A percentile compares a stretch with the other conserved stretches of the same genome.
Evolutionary conservation across 2,113 vertebrate species (phyloP).

Genomic region (Laterallus jamaicensis): DNA sequence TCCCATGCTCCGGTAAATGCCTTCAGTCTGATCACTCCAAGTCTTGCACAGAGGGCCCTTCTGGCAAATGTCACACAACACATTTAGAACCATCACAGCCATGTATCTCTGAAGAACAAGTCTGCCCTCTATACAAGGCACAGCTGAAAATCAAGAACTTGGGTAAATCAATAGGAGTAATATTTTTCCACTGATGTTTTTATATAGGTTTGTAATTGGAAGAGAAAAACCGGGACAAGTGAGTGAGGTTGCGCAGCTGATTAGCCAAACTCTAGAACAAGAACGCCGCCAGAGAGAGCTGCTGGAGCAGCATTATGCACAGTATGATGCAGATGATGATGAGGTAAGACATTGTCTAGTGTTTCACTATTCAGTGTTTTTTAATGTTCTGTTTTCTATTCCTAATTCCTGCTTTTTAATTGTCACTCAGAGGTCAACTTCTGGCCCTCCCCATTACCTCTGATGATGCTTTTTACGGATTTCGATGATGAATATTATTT

Average conservation of each 20-base stretch:
- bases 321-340: conserved; percentile 95
- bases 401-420: background rate
- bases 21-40: background rate
- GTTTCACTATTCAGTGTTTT: background rate
- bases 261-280: conserved; percentile 97
- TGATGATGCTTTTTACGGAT: background rate
- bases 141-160: background rate
- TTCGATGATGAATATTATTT: background rate
- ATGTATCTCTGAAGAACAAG: background rate
- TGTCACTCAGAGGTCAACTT: background rate
- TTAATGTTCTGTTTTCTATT: background rate
- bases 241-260: conserved; percentile 96
- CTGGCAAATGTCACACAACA: background rate
- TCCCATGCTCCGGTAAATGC: background rate
- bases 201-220: conserved; percentile 92
- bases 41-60: background rate
- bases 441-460: background rate
- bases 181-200: conserved; percentile 37
- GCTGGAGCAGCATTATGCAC: conserved; percentile 94
- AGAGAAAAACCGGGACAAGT: conserved; percentile 96
- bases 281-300: conserved; percentile 93
- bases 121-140: background rate
- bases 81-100: background rate
- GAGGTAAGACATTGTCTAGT: conserved; percentile 80
- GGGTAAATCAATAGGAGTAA: background rate